Conservation (phyloP, 2,797 vertebrate species). For the Ctenosaura bakeri region DNA sequence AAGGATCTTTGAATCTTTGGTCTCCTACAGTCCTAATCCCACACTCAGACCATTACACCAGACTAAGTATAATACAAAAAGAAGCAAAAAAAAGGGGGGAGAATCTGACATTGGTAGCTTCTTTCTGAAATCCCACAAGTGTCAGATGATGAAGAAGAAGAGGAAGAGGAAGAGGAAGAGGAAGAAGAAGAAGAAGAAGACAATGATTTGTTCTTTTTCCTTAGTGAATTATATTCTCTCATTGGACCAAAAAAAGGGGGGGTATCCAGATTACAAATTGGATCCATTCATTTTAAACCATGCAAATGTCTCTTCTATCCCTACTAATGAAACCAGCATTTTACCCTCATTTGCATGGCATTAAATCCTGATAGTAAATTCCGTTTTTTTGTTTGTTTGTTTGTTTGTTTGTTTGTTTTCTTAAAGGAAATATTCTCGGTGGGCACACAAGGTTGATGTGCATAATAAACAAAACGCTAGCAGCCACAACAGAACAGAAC, state of each 20-base stretch:
- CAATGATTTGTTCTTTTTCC: no score
- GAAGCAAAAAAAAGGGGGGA: no score
- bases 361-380: constrained; percentile 32
- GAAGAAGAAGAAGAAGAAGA: no score
- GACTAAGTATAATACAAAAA: no score
- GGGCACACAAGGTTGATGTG: not conserved
- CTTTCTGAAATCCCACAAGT: not conserved
- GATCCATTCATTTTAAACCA: not conserved
- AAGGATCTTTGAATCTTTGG: no score
- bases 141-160: no score
- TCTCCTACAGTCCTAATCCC: no score
- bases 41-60: no score
- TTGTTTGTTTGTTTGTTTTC: no score
- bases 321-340: not conserved
- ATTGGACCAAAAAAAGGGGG: no score
- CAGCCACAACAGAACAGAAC: not conserved
- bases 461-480: not conserved
- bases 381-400: not conserved
- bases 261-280: not conserved
- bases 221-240: no score
- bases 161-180: no score
- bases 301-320: not conserved
- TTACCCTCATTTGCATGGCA: constrained; percentile 14
- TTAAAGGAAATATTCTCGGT: not conserved
- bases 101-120: not conserved